A percentile compares a stretch with the other conserved stretches of the same genome.
phyloP scores from a whole-genome alignment of 2,797 vertebrate species.

The Girardinus metallicus region DNA sequence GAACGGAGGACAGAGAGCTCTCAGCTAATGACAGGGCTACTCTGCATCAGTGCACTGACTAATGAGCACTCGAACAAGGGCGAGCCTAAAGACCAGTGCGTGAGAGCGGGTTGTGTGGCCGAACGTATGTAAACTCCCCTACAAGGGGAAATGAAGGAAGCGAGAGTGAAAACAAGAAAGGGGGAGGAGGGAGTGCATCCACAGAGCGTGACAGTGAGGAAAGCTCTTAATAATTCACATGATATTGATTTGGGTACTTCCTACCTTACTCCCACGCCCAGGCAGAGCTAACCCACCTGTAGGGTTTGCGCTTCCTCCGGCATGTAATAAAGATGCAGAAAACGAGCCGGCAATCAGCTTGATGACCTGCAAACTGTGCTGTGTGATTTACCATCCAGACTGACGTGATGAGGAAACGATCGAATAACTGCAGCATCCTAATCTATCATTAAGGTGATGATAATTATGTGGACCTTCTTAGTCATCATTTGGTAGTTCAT shows the following conservation, averaged over 20 bases:
- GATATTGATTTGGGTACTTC: slow-evolving; percentile 87
- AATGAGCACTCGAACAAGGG: slow-evolving; percentile 95
- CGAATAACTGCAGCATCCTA: slow-evolving; percentile 13
- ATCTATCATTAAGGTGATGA: slow-evolving; percentile 47
- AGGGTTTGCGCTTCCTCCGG: slow-evolving; percentile 25
- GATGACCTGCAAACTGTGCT: slow-evolving; percentile 46
- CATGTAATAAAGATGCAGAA: slow-evolving; percentile 21
- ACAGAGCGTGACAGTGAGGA: slow-evolving; percentile 84
- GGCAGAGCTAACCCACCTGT: slow-evolving; percentile 70
- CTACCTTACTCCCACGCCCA: slow-evolving; percentile 60
- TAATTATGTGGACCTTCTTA: slow-evolving; percentile 33
- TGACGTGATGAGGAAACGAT: slow-evolving; percentile 11
- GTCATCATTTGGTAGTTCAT: slow-evolving; percentile 34
- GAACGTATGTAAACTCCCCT: slow-evolving; percentile 53
- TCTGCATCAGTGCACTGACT: slow-evolving; percentile 98
- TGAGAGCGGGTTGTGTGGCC: slow-evolving; percentile 26
- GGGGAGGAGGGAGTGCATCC: slow-evolving; percentile 35
- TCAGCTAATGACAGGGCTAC: slow-evolving; percentile 95
- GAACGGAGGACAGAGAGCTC: slow-evolving; percentile 79
- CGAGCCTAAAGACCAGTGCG: slow-evolving; percentile 84
- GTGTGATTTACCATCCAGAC: slow-evolving; percentile 12
- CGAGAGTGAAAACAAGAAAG: slow-evolving; percentile 55
- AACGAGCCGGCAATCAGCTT: slow-evolving; percentile 45
- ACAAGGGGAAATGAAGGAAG: slow-evolving; percentile 83
- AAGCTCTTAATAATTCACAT: slow-evolving; percentile 89